phyloP scores from a whole-genome alignment of 2,797 vertebrate genomes.

The Sebastes paucispinis region DNA sequence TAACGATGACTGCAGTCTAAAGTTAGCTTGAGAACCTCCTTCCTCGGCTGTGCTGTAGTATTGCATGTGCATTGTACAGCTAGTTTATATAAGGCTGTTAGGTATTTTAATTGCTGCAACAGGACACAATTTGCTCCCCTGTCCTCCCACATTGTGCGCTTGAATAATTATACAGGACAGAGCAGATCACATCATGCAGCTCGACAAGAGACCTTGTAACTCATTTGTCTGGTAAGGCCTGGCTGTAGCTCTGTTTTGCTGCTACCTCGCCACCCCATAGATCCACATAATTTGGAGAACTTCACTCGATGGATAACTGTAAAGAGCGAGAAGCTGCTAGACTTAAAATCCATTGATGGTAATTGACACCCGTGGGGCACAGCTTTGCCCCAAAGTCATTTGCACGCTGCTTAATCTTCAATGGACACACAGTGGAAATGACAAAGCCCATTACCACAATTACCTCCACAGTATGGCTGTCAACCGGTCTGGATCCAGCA shows the following conservation, averaged over 20 bases:
- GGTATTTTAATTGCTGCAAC: constrained; percentile 8
- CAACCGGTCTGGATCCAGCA: constrained; percentile 27
- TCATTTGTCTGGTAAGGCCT: constrained; percentile 11
- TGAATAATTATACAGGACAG: constrained; percentile 1
- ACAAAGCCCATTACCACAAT: constrained; percentile 82
- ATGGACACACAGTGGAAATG: constrained; percentile 75
- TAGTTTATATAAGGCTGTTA: constrained; percentile 6
- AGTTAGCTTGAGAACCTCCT: not conserved
- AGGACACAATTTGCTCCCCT: not conserved
- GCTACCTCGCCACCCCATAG: not conserved
- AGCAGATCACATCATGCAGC: not conserved
- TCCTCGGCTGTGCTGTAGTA: not conserved
- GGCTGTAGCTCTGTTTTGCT: not conserved
- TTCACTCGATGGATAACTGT: not conserved
- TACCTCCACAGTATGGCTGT: constrained; percentile 52
- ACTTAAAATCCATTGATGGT: constrained; percentile 56
- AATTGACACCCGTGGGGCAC: constrained; percentile 58
- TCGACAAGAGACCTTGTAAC: not conserved
- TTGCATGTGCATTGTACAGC: not conserved
- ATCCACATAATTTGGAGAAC: constrained; percentile 21
- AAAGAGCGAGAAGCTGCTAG: constrained; percentile 31
- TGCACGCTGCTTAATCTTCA: constrained; percentile 74
- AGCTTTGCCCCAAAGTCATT: constrained; percentile 66
- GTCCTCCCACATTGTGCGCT: not conserved
- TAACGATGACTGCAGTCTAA: not conserved